Evolutionary conservation across 2,797 vertebrate species (phyloP), one percentile per base, ranked within the genome.

Genomic region (Streptopelia turtur): DNA sequence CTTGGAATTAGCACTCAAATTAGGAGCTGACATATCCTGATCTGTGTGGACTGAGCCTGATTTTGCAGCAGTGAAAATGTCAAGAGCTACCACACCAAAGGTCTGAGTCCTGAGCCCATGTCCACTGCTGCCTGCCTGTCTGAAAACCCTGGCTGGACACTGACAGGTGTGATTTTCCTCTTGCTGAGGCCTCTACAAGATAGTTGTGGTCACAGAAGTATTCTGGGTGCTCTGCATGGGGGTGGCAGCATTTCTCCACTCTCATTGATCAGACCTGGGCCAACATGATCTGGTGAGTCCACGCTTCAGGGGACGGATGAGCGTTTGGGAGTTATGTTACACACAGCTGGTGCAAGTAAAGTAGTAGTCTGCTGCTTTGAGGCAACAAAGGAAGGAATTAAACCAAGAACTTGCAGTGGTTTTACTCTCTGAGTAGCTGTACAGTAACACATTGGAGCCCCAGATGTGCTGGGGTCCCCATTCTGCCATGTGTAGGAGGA

Each of bases 1-100:
- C 43, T n/a, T 66, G 50, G 85, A 93, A 87, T 89, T 83, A 76
- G 35, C 33, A 30, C 70, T 70, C 43, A 88, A n/a, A 90, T 82
- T 82, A 91, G 93, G 37, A 96, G 35, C 16, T 86, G 66, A 28
- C 13, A 41, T 41, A 55, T 15, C 30, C 30, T 90, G 30, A n/a
- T 63, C 52, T 59, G 17, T 24, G 25, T 64, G n/a, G 35, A 49
- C 45, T 78, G 11, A 17, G 13, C 37, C 43, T 90, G 43, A 81
- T 5, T 76, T 93, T 78, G 16, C 8, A 52, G 43, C 17, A 65
- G 52, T 20, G 22, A 0, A 0, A 68, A 64, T 61, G 35, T 37
- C 3, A 2, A 71, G 57, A 5, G 11, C n/a, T 65, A 35, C 15
- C 22, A 72, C 16, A 33, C 6, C 10, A 68, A 59, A 81, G 30